Conservation (phyloP, 2,113 vertebrate species). For the Brachyhypopomus occidentalis region DNA sequence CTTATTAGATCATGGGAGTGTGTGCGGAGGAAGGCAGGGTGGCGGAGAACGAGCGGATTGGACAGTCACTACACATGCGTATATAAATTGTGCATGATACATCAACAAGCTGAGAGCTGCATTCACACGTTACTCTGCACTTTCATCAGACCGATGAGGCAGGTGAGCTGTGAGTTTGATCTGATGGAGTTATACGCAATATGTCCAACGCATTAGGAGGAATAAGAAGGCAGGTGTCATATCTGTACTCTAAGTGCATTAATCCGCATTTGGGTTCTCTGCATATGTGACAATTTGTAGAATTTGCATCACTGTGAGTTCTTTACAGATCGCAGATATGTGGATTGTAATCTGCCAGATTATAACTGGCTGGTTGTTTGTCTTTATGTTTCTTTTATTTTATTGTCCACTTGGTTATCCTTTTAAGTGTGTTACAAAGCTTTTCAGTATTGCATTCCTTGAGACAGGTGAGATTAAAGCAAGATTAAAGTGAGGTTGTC, state of each 20-base stretch:
- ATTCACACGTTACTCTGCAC: neutral
- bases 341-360: slow-evolving; percentile 29
- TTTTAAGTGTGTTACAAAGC: slow-evolving; percentile 44
- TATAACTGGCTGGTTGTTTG: slow-evolving; percentile 66
- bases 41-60: neutral
- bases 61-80: neutral
- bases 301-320: neutral
- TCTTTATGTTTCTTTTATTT: neutral
- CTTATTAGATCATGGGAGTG: slow-evolving; percentile 7
- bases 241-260: neutral
- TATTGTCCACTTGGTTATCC: slow-evolving; percentile 53
- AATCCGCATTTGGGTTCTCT: neutral
- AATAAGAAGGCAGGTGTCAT: neutral
- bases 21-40: neutral
- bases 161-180: neutral
- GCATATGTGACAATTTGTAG: neutral
- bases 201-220: neutral
- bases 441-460: neutral
- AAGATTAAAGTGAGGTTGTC: neutral
- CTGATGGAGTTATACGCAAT: neutral
- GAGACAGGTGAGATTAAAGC: neutral
- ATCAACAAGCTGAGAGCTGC: slow-evolving; percentile 3
- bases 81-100: neutral
- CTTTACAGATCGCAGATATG: neutral
- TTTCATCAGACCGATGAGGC: neutral